These are phyloP conservation scores for Castor canadensis DNA, from an alignment of 2,113 vertebrate genomes.

Conservation along the genomic window DNA sequence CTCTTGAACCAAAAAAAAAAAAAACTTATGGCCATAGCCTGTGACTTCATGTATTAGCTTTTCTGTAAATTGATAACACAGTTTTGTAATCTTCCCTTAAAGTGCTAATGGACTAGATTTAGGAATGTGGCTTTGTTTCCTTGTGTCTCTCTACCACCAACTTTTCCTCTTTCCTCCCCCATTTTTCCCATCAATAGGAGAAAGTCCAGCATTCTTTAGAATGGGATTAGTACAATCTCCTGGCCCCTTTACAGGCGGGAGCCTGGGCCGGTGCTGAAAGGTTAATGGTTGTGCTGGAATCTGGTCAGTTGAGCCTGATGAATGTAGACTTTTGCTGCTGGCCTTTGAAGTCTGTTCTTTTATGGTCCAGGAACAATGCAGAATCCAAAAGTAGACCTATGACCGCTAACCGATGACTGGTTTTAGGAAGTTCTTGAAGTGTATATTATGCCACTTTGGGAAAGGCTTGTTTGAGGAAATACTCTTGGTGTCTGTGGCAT, in stretches of 20 bases:
- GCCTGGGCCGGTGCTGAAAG: constrained; percentile 86
- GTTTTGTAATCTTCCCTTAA: constrained; percentile 73
- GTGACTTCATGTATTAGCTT: constrained; percentile 78
- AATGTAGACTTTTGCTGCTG: constrained; percentile 82
- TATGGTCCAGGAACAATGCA: constrained; percentile 86
- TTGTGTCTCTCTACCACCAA: background rate
- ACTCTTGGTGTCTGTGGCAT: background rate
- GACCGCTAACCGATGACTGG: constrained; percentile 68
- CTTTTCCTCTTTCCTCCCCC: constrained; percentile 67
- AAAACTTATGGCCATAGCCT: background rate
- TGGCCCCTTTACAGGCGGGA: constrained; percentile 82
- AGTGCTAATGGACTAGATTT: constrained; percentile 65
- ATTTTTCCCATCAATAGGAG: constrained; percentile 84
- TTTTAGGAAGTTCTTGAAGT: constrained; percentile 75
- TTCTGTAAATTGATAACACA: constrained; percentile 77
- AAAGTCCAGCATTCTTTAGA: constrained; percentile 87
- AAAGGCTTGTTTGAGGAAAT: constrained; percentile 49
- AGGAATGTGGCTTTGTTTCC: constrained; percentile 32
- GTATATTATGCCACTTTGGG: constrained; percentile 47
- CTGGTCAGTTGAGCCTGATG: constrained; percentile 86
- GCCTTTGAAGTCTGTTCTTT: constrained; percentile 87
- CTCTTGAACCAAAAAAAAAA: background rate
- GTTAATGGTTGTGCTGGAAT: constrained; percentile 88
- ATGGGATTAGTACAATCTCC: constrained; percentile 87
- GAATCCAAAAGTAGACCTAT: constrained; percentile 76